Evolutionary conservation across 2,888 invertebrate species (phyloP).

Genomic region (Carpatolechia fugitivella): DNA sequence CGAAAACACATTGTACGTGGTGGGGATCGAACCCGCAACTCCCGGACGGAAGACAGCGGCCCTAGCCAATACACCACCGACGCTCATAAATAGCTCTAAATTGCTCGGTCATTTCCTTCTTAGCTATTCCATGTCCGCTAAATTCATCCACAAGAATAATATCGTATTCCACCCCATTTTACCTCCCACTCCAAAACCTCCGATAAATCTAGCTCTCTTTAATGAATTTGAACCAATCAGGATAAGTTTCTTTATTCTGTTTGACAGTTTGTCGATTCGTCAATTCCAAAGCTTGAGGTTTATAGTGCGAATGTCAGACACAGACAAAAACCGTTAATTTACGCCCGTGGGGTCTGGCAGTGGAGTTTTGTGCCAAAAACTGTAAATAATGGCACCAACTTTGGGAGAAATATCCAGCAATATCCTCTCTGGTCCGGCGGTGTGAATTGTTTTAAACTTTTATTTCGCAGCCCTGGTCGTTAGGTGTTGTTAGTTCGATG

Average conservation of each 20-base stretch:
- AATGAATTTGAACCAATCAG: too few species aligned
- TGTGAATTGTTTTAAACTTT: conserved; percentile 4
- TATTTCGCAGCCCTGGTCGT: neutral
- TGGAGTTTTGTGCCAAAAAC: conserved; percentile 36
- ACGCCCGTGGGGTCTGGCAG: conserved; percentile 22
- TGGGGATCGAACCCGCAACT: too few species aligned
- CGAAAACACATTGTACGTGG: too few species aligned
- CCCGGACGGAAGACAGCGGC: too few species aligned
- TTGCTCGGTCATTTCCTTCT: too few species aligned
- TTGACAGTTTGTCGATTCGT: neutral
- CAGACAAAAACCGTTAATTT: conserved; percentile 44
- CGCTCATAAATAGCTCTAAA: too few species aligned
- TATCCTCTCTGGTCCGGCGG: neutral
- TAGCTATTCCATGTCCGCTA: too few species aligned
- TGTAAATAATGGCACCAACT: conserved; percentile 39
- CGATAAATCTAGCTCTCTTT: too few species aligned
- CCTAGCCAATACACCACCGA: too few species aligned
- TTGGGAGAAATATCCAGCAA: conserved; percentile 1
- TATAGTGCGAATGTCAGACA: conserved; percentile 48
- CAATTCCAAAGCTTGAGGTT: conserved; percentile 19
- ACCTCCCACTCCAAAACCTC: too few species aligned
- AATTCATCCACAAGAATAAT: too few species aligned
- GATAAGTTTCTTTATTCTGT: neutral
- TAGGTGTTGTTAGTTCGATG: conserved; percentile 1
- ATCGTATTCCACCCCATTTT: too few species aligned